A percentile compares a stretch with the other conserved stretches of the same genome.
phyloP scores from a whole-genome alignment of 2,797 vertebrate species.

The Leuciscus waleckii region DNA sequence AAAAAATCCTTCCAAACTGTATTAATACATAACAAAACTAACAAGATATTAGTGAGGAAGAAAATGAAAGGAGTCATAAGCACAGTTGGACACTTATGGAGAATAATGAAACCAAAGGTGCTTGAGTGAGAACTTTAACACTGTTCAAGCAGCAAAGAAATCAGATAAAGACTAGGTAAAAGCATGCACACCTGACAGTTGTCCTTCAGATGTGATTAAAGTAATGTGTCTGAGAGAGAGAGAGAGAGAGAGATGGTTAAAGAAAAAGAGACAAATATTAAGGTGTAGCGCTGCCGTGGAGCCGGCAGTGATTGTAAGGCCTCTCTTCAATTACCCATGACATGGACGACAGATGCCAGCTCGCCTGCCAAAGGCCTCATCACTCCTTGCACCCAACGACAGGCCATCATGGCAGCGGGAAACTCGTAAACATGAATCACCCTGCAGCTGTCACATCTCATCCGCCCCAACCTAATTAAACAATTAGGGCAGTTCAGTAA shows the following conservation, averaged over 20 bases:
- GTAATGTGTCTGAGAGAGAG: not conserved
- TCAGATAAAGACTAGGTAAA: slow-evolving; percentile 14
- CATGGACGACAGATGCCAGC: slow-evolving; percentile 77
- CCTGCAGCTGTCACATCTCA: slow-evolving; percentile 71
- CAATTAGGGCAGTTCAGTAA: slow-evolving; percentile 78
- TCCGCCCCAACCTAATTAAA: slow-evolving; percentile 75
- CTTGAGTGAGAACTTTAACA: not conserved
- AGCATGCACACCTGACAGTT: not conserved
- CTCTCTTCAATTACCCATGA: slow-evolving; percentile 50
- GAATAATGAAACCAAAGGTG: slow-evolving; percentile 10
- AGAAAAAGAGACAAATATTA: not conserved
- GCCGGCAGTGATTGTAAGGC: slow-evolving; percentile 33
- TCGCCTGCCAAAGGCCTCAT: slow-evolving; percentile 75
- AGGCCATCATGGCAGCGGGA: slow-evolving; percentile 69
- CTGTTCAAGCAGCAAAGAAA: not conserved
- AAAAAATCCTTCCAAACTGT: not conserved
- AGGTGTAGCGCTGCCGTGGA: slow-evolving; percentile 41
- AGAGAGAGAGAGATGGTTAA: not conserved
- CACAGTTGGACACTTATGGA: not conserved
- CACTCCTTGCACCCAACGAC: slow-evolving; percentile 66
- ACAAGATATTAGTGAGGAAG: not conserved
- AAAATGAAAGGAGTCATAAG: slow-evolving; percentile 12
- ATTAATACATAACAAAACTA: not conserved
- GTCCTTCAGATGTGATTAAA: slow-evolving; percentile 9
- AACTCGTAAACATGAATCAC: slow-evolving; percentile 77